phyloP scores from a whole-genome alignment of 2,113 vertebrate species.

The Pica pica region DNA sequence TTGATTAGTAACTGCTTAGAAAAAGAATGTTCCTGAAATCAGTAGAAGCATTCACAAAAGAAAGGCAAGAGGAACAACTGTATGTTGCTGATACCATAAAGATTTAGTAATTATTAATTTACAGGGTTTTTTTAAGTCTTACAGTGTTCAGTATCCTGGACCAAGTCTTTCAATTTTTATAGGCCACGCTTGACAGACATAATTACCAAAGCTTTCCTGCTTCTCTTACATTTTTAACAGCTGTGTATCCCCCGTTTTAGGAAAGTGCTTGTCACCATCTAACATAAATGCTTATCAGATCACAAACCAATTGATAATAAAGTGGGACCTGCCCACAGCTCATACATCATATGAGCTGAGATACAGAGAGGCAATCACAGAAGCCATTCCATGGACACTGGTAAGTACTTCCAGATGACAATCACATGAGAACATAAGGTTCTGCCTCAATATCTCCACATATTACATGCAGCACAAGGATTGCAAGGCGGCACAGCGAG shows the following conservation, averaged over 20 bases:
- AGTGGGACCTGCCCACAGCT: slow-evolving; percentile 7
- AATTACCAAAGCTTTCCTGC: neutral
- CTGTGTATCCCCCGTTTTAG: slow-evolving; percentile 3
- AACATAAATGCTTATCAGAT: slow-evolving; percentile 41
- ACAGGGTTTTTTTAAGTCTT: neutral
- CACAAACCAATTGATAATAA: neutral
- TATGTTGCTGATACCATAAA: neutral
- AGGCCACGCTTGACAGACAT: neutral
- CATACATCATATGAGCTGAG: neutral
- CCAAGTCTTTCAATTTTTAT: neutral
- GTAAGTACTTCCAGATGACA: slow-evolving; percentile 3
- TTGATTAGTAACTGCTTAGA: neutral
- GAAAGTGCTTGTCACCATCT: slow-evolving; percentile 18
- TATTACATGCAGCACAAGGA: neutral
- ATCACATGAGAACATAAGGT: neutral
- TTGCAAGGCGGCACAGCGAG: neutral
- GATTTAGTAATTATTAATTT: neutral
- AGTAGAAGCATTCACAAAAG: neutral
- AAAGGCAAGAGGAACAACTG: neutral
- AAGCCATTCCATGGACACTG: neutral
- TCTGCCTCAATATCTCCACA: neutral
- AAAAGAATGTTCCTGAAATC: neutral
- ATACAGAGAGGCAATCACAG: slow-evolving; percentile 26
- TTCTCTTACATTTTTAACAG: neutral
- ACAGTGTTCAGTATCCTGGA: neutral